Percentiles rank a stretch among this genome's conserved stretches.
Conservation (phyloP, 92 coral and sea anemone genomes). For the Meandrina meandrites region DNA sequence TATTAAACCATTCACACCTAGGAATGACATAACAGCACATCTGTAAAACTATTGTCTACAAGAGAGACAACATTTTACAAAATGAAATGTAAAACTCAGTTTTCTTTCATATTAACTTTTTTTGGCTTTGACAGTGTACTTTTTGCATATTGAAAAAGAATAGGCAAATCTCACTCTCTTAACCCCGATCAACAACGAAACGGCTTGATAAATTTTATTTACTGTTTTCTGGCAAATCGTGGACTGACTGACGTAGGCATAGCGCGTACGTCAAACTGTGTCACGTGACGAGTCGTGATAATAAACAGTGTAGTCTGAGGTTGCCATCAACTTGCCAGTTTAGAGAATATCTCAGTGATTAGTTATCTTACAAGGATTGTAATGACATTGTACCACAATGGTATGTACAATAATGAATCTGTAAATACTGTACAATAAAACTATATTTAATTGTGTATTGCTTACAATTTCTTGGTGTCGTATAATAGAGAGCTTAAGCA, state of each 20-base stretch:
- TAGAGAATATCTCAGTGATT: slow-evolving; percentile 3
- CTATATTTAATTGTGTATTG: slow-evolving; percentile 1
- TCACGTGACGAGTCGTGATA: neutral
- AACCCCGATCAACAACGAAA: neutral
- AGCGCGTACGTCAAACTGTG: neutral
- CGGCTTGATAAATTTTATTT: neutral
- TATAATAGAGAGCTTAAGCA: too few relatives aligned
- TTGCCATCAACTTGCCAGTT: neutral
- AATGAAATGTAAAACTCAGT: neutral
- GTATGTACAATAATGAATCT: slow-evolving; percentile 35
- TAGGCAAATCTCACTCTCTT: neutral
- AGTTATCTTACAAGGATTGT: slow-evolving; percentile 24
- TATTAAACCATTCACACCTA: neutral
- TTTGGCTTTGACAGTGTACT: neutral
- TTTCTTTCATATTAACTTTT: neutral
- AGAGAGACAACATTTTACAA: neutral
- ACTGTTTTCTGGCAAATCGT: neutral
- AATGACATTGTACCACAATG: slow-evolving; percentile 57
- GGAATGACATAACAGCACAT: neutral
- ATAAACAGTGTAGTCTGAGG: neutral
- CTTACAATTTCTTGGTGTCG: neutral
- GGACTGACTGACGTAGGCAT: neutral
- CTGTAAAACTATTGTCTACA: too few relatives aligned
- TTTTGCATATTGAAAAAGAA: neutral
- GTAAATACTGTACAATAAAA: slow-evolving; percentile 48